A percentile compares a stretch with the other conserved stretches of the same genome.
Conservation (phyloP, 2,888 invertebrate species). For the Panopea generosa region DNA sequence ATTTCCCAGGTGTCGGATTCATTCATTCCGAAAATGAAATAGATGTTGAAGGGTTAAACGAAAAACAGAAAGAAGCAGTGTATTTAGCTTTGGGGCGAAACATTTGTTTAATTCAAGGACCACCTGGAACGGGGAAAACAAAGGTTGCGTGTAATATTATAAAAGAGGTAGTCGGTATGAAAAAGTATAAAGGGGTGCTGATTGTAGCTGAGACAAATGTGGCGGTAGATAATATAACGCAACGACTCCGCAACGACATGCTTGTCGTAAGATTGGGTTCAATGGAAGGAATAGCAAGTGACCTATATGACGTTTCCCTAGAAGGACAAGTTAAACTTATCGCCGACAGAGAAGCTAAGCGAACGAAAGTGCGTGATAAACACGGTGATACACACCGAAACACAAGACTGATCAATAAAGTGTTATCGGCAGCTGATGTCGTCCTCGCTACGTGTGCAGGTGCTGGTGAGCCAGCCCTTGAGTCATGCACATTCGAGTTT, state of each 20-base stretch:
- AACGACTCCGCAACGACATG: conserved; percentile 33
- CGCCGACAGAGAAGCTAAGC: conserved; percentile 31
- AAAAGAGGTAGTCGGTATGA: conserved; percentile 1
- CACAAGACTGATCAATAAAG: conserved; percentile 24
- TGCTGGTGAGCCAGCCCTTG: conserved; percentile 36
- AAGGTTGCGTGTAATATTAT: conserved; percentile 45
- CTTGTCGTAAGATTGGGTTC: conserved; percentile 39
- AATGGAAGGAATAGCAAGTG: conserved; percentile 22
- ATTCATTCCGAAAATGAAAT: no score
- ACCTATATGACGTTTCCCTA: conserved; percentile 47
- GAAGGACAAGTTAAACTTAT: conserved; percentile 39
- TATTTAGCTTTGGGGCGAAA: conserved; percentile 13
- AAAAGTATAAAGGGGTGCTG: conserved; percentile 26
- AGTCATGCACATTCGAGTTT: conserved; percentile 36
- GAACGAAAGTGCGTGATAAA: conserved; percentile 23
- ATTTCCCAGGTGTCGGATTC: background rate
- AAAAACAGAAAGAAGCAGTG: conserved; percentile 27
- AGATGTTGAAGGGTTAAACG: conserved; percentile 14
- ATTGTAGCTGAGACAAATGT: conserved; percentile 59
- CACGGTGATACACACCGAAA: conserved; percentile 33
- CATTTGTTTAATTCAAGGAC: conserved; percentile 48
- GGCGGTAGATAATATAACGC: conserved; percentile 51
- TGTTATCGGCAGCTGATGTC: conserved; percentile 33
- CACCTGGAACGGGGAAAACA: conserved; percentile 60
- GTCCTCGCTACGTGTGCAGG: conserved; percentile 53